Base-by-base conservation (phyloP, 1,140 invertebrate genomes). In the Dinoponera quadriceps region DNA sequence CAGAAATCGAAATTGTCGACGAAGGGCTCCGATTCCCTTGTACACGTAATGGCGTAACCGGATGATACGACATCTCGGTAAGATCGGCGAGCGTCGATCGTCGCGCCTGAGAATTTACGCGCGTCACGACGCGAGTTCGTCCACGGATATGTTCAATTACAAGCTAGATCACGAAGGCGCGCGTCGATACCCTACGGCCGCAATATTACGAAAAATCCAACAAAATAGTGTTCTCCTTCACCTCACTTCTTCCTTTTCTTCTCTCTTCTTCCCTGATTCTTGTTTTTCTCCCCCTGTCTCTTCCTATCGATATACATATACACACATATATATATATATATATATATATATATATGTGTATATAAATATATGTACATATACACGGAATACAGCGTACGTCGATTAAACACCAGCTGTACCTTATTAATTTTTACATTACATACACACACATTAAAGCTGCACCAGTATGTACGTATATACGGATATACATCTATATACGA, bases 371-470 rank as follows among this genome's bases (percentile, higher is more conserved):
- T 86, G 27, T 89, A 88, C 54, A 81, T 66, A 57, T 83, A 81
- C 71, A 85, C 57, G 84, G 73, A 88, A 85, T 72, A 65, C 59
- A 84, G 63, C 27, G 27, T 68, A 84, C 59, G 65, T 82, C 59
- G 60, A 85, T 59, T 87, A 90, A 87, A 90, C 62, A 71, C 62
- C 84, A 89, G 49, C 78, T 71, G 84, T 84, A 84, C 73, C 55
- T 60, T 69, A 33, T 68, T 68, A 78, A 38, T 69, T 88, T 85
- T 84, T 88, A 85, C 77, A 87, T 87, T 88, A 88, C 73, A 83
- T 88, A 77, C 88, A 85, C 82, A 85, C 84, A 85, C 78, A 75
- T 89, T 85, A 87, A 88, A 90, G 78, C 89, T 90, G 68, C 22
- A 82, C 51, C 63, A 81, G 85, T 68, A 69, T 5, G 9, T 44